A percentile compares a stretch with the other conserved stretches of the same genome.
These are phyloP conservation scores for Anguilla japonica DNA, from an alignment of 2,113 vertebrate species.

Conservation along the genomic window DNA sequence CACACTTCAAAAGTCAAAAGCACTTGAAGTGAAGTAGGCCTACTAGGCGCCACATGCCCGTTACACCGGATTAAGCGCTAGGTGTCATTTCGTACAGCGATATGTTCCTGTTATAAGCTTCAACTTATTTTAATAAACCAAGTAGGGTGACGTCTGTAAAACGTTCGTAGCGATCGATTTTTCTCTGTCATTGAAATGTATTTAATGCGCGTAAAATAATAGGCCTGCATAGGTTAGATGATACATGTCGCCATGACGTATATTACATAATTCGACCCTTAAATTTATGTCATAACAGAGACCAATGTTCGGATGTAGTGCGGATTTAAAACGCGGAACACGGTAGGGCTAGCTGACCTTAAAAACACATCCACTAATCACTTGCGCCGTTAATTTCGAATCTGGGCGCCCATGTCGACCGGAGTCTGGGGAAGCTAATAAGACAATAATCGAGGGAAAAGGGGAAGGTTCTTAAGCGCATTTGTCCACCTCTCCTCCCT, in stretches of 20 bases:
- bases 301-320: not conserved
- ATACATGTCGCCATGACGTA: not conserved
- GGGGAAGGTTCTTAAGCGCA: constrained; percentile 15
- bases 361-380: constrained; percentile 20
- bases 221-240: not conserved
- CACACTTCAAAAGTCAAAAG: not conserved
- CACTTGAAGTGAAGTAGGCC: not conserved
- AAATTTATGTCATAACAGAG: not conserved
- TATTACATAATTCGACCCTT: not conserved
- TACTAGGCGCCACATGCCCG: not conserved
- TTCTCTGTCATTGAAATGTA: not conserved
- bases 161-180: not conserved
- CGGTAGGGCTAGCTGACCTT: not conserved
- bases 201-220: not conserved
- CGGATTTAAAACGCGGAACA: not conserved
- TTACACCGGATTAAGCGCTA: not conserved
- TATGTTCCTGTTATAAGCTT: not conserved
- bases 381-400: constrained; percentile 22
- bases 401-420: constrained; percentile 22
- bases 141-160: not conserved
- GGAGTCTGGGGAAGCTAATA: constrained; percentile 14
- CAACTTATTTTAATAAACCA: not conserved
- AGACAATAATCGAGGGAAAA: constrained; percentile 26
- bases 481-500: constrained; percentile 14
- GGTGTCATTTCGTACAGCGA: not conserved